Base-by-base conservation (phyloP, 2,113 vertebrate genomes). In the Nothobranchius kuhntae region DNA sequence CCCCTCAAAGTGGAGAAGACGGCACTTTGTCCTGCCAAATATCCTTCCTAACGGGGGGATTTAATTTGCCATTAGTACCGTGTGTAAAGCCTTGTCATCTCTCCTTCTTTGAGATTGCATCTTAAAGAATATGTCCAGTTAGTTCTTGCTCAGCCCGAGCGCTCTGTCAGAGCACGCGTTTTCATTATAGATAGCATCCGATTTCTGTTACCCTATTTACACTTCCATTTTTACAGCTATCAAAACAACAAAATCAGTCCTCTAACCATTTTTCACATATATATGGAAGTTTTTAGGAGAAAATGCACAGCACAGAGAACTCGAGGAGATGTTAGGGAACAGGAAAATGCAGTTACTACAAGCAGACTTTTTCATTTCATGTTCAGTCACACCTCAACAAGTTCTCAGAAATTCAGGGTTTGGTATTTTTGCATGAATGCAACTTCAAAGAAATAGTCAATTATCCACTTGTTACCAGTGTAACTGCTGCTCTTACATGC, bases 171-270 rank as follows among this genome's bases (percentile, higher is more conserved):
- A 92, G 93, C 94, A 93, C 94, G 94, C 93, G 93, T 92, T 94
- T 94, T 95, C 95, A 96, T 95, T 96, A 96, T 93, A 93, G 93
- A 97, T 95, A 96, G 92, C 93, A 94, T 96, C 95, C 93, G 80
- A 93, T 93, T 95, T 93, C 94, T 88, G 83, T 91, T 94, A 94
- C 93, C 92, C 93, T 94, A 95, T 95, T 95, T 96, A 95, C 80
- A 93, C 94, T 95, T 95, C 93, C 92, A 94, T 96, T 95, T 91
- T 95, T 94, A 93, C 88, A 86, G 92, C 92, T 95, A 96, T 96
- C 95, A 93, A 93, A 93, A 68, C 95, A 95, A 95, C 95, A 94
- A 92, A 94, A 95, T 95, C 94, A 95, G 92, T 92, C 93, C 92
- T 91, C 93, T 92, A 94, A 95, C 94, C 93, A 21, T 93, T 95